Base-by-base conservation (phyloP, 1,140 invertebrate species). In the Drosophila kikkawai region DNA sequence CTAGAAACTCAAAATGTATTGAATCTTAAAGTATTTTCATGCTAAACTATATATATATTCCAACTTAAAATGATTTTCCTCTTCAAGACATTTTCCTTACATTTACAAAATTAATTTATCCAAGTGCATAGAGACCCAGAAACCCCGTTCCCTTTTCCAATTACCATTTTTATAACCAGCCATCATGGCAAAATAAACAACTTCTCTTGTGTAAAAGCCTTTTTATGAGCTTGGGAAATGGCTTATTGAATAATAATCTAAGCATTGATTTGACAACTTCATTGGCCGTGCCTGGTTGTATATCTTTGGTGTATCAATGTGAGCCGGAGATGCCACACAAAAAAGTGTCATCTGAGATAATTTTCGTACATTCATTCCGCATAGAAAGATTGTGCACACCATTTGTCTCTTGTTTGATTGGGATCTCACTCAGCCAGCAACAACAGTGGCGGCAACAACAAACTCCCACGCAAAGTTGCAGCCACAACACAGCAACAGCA, bases 351-450 rank as follows among this genome's bases (percentile, higher is more conserved):
- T 82, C 82, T 84, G 61, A 82, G 86, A 79, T 85, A 82, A 79
- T 73, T 90, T 69, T 69, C 50, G 63, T 82, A 79, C 77, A 90
- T 73, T 79, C 75, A 79, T 82, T 84, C 57, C 67, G 66, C 68
- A 65, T 67, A 90, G 79, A 69, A 82, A 90, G 81, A 90, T 90
- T 90, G 85, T 75, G 82, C 91, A 91, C 82, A 91, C 80, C 85
- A 91, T 91, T 91, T 91, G 91, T 91, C 91, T 91, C 71, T 76
- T 76, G 75, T 71, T 66, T 87, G 91, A 91, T 91, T 76, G 69
- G 51, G 68, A 91, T 91, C 91, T 86, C 36, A 59, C 64, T 53
- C 45, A 65, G 59, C 32, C 47, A 65, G 50, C 80, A 83, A 60
- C 75, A 79, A 19, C 65, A 64, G 37, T n/a, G 37, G 51, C 76